Conservation (phyloP, 2,888 invertebrate species). For the Clivina fossor region DNA sequence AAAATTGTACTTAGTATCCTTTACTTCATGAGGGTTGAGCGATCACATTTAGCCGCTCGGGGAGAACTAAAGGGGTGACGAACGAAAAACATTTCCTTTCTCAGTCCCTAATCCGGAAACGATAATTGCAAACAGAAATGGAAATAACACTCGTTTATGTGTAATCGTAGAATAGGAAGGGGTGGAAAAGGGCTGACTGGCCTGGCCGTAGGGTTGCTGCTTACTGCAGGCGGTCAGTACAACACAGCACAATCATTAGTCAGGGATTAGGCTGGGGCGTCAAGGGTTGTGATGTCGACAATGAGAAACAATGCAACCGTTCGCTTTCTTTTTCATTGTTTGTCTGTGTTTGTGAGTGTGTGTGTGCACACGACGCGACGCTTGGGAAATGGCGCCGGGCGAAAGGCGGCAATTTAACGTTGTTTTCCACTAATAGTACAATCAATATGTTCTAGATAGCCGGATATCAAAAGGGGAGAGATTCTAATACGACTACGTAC, state of each 20-base stretch:
- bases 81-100: slow-evolving; percentile 41
- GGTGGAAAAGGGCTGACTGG: slow-evolving; percentile 18
- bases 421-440: slow-evolving; percentile 45
- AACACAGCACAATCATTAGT: slow-evolving; percentile 46
- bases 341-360: slow-evolving; percentile 12
- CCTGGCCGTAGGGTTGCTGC: slow-evolving; percentile 3
- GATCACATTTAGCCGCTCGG: slow-evolving; percentile 9
- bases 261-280: slow-evolving; percentile 45
- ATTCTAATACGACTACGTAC: neutral
- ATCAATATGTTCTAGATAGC: slow-evolving; percentile 45
- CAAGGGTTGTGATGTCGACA: slow-evolving; percentile 45
- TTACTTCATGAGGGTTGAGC: too few species aligned
- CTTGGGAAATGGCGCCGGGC: slow-evolving; percentile 37
- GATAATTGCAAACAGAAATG: slow-evolving; percentile 53
- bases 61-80: slow-evolving; percentile 29
- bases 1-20: too few species aligned
- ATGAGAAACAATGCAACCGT: slow-evolving; percentile 43
- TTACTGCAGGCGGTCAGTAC: slow-evolving; percentile 23
- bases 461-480: slow-evolving; percentile 36
- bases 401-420: slow-evolving; percentile 37
- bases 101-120: slow-evolving; percentile 51
- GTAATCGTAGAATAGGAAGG: slow-evolving; percentile 42
- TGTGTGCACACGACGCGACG: too few species aligned
- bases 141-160: slow-evolving; percentile 49
- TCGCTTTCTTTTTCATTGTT: slow-evolving; percentile 40